Evolutionary conservation across 2,797 vertebrate genomes (phyloP).

Genomic region (Anas flavirostris): DNA sequence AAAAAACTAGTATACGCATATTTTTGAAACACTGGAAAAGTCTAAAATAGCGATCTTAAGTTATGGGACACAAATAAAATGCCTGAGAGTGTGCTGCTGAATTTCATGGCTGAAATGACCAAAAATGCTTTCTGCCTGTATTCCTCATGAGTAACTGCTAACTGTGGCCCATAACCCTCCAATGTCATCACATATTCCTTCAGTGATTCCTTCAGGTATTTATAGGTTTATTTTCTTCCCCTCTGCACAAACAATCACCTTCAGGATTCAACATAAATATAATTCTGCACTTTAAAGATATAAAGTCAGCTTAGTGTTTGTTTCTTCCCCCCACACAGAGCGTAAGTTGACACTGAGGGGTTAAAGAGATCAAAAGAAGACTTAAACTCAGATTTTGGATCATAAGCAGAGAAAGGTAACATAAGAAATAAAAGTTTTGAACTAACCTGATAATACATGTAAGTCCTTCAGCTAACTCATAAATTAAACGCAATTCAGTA

Average conservation of each 20-base stretch:
- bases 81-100: neutral
- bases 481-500: neutral
- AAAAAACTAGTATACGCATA: neutral
- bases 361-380: neutral
- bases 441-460: neutral
- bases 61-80: neutral
- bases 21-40: neutral
- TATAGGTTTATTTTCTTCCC: neutral
- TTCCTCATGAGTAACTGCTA: neutral
- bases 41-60: neutral
- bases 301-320: neutral
- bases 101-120: neutral
- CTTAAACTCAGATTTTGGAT: neutral
- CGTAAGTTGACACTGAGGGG: neutral
- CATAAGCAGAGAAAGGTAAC: neutral
- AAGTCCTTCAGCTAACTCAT: neutral
- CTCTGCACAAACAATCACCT: neutral
- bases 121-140: neutral
- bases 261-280: neutral
- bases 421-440: neutral
- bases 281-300: neutral
- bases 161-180: neutral
- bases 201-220: neutral
- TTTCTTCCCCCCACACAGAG: neutral
- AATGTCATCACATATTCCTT: neutral